phyloP scores from a whole-genome alignment of 2,797 vertebrate genomes.

The Myotis findleyi region DNA sequence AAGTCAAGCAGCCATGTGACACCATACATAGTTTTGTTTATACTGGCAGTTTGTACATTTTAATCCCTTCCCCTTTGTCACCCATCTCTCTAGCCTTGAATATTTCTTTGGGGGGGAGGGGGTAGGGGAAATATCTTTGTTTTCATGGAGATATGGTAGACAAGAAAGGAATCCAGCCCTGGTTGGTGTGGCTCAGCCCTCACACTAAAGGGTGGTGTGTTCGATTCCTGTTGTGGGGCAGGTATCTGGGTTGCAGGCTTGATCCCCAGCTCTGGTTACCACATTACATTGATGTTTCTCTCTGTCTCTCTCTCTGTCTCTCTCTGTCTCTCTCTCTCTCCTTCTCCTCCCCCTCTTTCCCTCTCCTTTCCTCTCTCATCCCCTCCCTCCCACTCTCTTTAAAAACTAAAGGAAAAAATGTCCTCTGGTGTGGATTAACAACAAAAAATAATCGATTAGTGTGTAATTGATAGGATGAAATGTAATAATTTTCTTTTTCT shows the following conservation, averaged over 20 bases:
- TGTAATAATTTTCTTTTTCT: background rate
- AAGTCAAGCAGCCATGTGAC: background rate
- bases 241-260: background rate
- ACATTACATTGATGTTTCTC: background rate
- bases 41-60: background rate
- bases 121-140: background rate
- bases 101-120: background rate
- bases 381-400: background rate
- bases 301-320: fast-evolving
- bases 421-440: background rate
- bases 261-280: background rate
- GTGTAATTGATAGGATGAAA: constrained; percentile 17
- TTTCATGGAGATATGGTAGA: constrained; percentile 6
- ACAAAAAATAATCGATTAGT: background rate
- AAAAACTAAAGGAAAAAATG: background rate
- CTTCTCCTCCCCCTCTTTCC: fast-evolving
- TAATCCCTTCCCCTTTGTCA: background rate
- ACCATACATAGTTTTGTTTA: background rate
- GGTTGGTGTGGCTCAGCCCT: background rate
- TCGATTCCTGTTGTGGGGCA: background rate
- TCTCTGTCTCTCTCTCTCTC: fast-evolving
- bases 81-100: background rate
- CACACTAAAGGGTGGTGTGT: too few relatives aligned
- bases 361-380: too few relatives aligned
- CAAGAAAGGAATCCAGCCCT: background rate